phyloP scores from a whole-genome alignment of 2,113 vertebrate species.

The Erythrocercus mccallii region DNA sequence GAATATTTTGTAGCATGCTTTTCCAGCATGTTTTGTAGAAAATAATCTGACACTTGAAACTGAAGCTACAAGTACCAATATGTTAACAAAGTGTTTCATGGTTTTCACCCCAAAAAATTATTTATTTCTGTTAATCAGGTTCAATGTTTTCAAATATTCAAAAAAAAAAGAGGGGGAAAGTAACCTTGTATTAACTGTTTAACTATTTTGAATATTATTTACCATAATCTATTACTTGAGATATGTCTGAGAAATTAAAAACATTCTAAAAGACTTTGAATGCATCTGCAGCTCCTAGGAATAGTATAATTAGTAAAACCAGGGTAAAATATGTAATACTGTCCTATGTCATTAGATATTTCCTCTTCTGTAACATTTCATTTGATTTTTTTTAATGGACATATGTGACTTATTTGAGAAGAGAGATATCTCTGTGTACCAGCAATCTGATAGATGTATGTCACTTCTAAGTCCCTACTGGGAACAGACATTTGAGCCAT shows the following conservation, averaged over 20 bases:
- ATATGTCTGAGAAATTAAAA: background rate
- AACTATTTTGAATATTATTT: background rate
- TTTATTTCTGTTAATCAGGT: background rate
- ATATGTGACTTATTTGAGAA: background rate
- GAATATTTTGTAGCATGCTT: background rate
- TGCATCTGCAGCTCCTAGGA: background rate
- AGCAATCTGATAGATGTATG: background rate
- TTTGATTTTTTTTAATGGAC: background rate
- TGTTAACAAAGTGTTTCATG: background rate
- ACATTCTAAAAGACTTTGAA: background rate
- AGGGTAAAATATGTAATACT: background rate
- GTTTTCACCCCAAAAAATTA: background rate
- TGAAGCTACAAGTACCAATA: background rate
- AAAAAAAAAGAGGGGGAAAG: background rate
- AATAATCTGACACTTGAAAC: background rate
- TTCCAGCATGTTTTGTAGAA: background rate
- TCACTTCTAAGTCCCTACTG: background rate
- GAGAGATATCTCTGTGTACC: background rate
- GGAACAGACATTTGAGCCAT: background rate
- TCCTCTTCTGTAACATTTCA: background rate
- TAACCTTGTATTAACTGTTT: background rate
- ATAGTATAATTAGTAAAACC: background rate
- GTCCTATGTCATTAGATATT: background rate
- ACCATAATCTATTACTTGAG: background rate
- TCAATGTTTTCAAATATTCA: background rate